Conservation (phyloP, 2,797 vertebrate species). For the Tokudaia tokunoshimensis region DNA sequence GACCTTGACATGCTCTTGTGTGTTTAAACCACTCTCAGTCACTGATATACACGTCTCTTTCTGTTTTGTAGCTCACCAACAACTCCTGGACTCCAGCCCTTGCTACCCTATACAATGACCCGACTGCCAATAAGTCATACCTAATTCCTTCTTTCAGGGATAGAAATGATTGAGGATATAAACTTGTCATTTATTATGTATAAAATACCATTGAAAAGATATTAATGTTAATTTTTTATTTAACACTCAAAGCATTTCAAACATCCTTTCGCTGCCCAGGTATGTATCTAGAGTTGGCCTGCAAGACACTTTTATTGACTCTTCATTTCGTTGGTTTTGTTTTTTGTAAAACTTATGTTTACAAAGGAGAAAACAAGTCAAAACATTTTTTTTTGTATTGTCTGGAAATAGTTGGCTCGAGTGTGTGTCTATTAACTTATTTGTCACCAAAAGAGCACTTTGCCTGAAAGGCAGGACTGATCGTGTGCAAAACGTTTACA, state of each 20-base stretch:
- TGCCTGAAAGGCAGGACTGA: constrained; percentile 94
- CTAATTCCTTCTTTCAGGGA: constrained; percentile 90
- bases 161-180: constrained; percentile 87
- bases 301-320: constrained; percentile 90
- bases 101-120: constrained; percentile 95
- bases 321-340: constrained; percentile 76
- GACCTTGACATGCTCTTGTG: constrained; percentile 62
- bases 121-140: constrained; percentile 95
- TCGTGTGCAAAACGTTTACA: constrained; percentile 93
- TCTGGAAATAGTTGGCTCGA: constrained; percentile 90
- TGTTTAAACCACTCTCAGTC: constrained; percentile 49
- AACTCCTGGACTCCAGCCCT: constrained; percentile 94
- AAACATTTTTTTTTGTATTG: constrained; percentile 89
- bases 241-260: constrained; percentile 87
- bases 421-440: constrained; percentile 97
- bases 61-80: constrained; percentile 92
- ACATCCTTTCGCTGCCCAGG: constrained; percentile 86
- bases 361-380: constrained; percentile 89
- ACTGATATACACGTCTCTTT: constrained; percentile 84
- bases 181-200: constrained; percentile 86
- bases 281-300: constrained; percentile 89
- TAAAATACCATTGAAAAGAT: constrained; percentile 86
- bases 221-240: constrained; percentile 88
- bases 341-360: constrained; percentile 88
- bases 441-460: constrained; percentile 95